Evolutionary conservation across 1,140 invertebrate genomes (phyloP).

Genomic region (Drosophila lacteicornis): DNA sequence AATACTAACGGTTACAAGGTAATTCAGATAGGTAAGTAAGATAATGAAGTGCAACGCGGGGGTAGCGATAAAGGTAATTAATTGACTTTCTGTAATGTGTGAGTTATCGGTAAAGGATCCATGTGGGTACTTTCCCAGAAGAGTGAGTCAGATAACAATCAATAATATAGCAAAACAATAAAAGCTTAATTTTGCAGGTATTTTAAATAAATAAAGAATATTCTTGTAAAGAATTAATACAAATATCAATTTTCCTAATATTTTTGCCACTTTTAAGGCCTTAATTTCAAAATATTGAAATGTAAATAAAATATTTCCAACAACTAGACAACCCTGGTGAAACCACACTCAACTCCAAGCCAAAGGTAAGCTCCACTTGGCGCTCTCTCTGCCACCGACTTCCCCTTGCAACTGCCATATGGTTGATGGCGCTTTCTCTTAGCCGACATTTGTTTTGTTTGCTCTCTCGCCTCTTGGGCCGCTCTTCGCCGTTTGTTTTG

Average conservation of each 20-base stretch:
- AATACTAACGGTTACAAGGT: slow-evolving; percentile 34
- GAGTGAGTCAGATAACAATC: neutral
- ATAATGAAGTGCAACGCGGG: slow-evolving; percentile 29
- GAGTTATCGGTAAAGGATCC: slow-evolving; percentile 1
- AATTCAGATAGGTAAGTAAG: slow-evolving; percentile 6
- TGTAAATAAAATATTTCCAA: too few species aligned
- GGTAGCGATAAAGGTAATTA: slow-evolving; percentile 12
- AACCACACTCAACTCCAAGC: slow-evolving; percentile 15
- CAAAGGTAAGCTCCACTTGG: slow-evolving; percentile 24
- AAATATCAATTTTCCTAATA: too few species aligned
- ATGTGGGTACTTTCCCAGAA: too few species aligned
- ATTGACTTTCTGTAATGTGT: neutral
- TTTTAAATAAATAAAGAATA: too few species aligned
- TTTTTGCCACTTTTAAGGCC: neutral
- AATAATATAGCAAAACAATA: neutral
- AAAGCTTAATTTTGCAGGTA: too few species aligned
- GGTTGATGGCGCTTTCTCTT: slow-evolving; percentile 48
- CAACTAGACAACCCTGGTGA: slow-evolving; percentile 20
- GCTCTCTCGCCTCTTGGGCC: neutral
- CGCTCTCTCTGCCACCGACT: slow-evolving; percentile 19
- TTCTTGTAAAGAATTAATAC: too few species aligned
- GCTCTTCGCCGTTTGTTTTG: slow-evolving; percentile 52
- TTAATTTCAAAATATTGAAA: neutral
- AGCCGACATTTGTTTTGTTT: slow-evolving; percentile 34
- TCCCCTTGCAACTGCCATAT: slow-evolving; percentile 23